Evolutionary conservation across 1,140 invertebrate species (phyloP).

Genomic region (Brevipalpus yothersi): DNA sequence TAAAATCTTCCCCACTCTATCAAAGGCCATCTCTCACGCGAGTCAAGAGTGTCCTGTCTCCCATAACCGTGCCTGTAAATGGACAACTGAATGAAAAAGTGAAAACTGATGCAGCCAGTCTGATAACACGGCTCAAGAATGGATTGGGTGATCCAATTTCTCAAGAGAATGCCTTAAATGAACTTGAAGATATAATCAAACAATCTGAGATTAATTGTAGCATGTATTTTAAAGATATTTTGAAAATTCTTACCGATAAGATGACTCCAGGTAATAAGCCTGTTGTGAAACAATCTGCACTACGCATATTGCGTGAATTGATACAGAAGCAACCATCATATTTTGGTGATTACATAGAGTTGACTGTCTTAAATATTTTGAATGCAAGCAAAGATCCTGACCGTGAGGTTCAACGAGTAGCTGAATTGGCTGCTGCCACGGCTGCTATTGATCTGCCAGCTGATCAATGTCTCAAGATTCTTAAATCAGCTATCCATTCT

Average conservation of each 20-base stretch:
- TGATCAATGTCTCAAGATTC: constrained; percentile 34
- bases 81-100: no score
- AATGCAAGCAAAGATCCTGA: constrained; percentile 49
- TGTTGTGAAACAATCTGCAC: constrained; percentile 31
- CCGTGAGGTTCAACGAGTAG: constrained; percentile 37
- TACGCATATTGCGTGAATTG: constrained; percentile 52
- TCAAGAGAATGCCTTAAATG: constrained; percentile 2
- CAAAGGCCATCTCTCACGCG: no score
- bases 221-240: constrained; percentile 1
- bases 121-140: background rate
- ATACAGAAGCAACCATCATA: constrained; percentile 43
- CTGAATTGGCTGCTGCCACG: constrained; percentile 40
- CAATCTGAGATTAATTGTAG: background rate
- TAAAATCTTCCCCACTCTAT: no score
- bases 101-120: background rate
- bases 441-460: constrained; percentile 43
- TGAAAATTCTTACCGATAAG: constrained; percentile 1
- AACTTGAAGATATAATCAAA: constrained; percentile 1
- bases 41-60: no score
- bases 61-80: no score
- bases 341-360: constrained; percentile 60
- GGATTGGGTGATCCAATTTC: background rate
- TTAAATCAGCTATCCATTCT: constrained; percentile 57
- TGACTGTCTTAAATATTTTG: constrained; percentile 61
- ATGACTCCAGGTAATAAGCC: background rate